Evolutionary conservation across 1,140 invertebrate species (phyloP), one percentile per base, ranked within the genome.

Genomic region (Drosophila tristis): DNA sequence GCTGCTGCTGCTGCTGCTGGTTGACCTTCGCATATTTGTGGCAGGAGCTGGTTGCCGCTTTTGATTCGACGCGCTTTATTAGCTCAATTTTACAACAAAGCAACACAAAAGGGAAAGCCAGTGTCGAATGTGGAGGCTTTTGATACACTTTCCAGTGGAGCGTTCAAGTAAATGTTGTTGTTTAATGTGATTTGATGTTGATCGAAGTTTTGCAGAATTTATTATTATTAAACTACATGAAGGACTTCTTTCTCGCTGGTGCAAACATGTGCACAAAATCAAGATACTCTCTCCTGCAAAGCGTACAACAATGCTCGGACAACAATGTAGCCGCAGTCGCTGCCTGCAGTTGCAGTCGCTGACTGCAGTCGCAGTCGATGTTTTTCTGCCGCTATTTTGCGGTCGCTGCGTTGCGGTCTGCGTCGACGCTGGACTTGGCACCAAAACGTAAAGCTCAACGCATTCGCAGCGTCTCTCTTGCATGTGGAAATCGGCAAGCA

Each of bases 21-120:
- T 51, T 87, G 82, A 86, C 82, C 82, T 86, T 86, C 84, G 78
- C 82, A 87, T 86, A 75, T 74, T 75, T 86, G 64, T 54, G 59
- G 49, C 70, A 80, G 78, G 70, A 86, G 84, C 54, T 75, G 78
- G 78, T 45, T 47, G 31, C 53, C 29, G 42, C 50, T 57, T 63
- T 58, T 55, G 51, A 76, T 63, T 68, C 66, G 61, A 78, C 44
- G 64, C 74, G 67, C 73, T 73, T 74, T 85, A 86, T 86, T 80
- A 62, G 58, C 73, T 47, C 73, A 74, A 79, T 85, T 77, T 59
- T 42, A 70, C 39, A 54, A 31, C 56, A 58, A 51, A 57, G 31
- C 39, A 47, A 25, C 35, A 43, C 31, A 3, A 9, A 31, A 31
- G 3, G 31, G 31, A 31, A 31, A 9, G 31, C 8, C 31, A 31